A percentile compares a stretch with the other conserved stretches of the same genome.
phyloP scores from a whole-genome alignment of 2,888 invertebrate genomes.

The Stictocephala bisonia region DNA sequence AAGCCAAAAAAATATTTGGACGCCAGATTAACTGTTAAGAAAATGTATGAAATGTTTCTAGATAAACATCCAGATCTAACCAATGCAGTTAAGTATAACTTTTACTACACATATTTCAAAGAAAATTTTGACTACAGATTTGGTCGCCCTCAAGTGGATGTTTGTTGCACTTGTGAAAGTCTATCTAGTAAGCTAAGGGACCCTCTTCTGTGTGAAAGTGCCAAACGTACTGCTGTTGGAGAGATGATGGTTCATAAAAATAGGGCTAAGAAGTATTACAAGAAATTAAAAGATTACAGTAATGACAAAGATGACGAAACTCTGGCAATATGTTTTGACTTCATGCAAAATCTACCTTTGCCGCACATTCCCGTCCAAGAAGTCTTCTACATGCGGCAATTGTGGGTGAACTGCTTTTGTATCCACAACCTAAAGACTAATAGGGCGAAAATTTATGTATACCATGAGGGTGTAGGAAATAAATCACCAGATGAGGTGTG shows the following conservation, averaged over 20 bases:
- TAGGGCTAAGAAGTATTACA: slow-evolving; percentile 56
- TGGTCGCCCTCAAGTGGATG: slow-evolving; percentile 57
- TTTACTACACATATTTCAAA: slow-evolving; percentile 56
- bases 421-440: slow-evolving; percentile 51
- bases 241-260: slow-evolving; percentile 14
- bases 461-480: slow-evolving; percentile 51
- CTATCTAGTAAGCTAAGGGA: too few species aligned
- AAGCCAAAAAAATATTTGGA: slow-evolving; percentile 52
- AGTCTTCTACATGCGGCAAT: slow-evolving; percentile 26
- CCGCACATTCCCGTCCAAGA: slow-evolving; percentile 45
- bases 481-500: slow-evolving; percentile 48
- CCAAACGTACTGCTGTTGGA: slow-evolving; percentile 53
- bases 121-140: slow-evolving; percentile 56
- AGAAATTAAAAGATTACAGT: slow-evolving; percentile 38
- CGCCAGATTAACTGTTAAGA: slow-evolving; percentile 55
- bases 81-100: slow-evolving; percentile 55
- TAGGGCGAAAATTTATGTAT: slow-evolving; percentile 49
- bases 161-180: slow-evolving; percentile 55
- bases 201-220: slow-evolving; percentile 50
- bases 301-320: slow-evolving; percentile 50
- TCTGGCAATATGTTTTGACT: slow-evolving; percentile 51
- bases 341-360: slow-evolving; percentile 47
- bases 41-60: slow-evolving; percentile 57
- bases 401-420: slow-evolving; percentile 54
- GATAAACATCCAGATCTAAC: slow-evolving; percentile 53